phyloP scores from a whole-genome alignment of 2,888 invertebrate species.

The Ochropleura plecta region DNA sequence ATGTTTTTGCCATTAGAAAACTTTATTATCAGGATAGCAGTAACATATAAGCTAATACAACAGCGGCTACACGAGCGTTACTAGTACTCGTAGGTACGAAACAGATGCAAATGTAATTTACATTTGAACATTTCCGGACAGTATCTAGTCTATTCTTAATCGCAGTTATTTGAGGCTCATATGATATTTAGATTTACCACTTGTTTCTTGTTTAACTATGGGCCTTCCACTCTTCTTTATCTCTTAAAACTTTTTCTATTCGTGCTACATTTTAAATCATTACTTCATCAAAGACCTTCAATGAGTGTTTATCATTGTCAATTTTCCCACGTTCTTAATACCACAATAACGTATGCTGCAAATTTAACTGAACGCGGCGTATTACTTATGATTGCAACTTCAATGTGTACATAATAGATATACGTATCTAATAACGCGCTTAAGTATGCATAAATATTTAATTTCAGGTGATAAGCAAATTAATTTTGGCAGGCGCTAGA shows the following conservation, averaged over 20 bases:
- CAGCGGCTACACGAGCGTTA: not conserved
- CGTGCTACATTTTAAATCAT: not conserved
- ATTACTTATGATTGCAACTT: conserved; percentile 26
- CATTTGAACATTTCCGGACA: not conserved
- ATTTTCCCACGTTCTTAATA: conserved; percentile 1
- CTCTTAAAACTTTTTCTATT: not conserved
- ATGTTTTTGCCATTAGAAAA: too few species aligned
- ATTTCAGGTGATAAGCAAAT: conserved; percentile 77
- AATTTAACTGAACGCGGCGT: conserved; percentile 19
- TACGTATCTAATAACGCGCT: conserved; percentile 61
- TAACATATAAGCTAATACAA: not conserved
- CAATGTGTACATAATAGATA: conserved; percentile 33
- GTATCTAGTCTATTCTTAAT: not conserved
- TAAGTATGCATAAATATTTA: conserved; percentile 70
- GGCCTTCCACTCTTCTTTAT: not conserved
- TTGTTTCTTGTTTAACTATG: not conserved
- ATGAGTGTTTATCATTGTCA: not conserved
- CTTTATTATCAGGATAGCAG: too few species aligned
- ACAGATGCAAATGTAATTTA: too few species aligned
- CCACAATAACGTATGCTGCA: conserved; percentile 7
- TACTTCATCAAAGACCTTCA: not conserved
- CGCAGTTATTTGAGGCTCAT: too few species aligned
- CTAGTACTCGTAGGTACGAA: not conserved
- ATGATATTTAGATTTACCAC: not conserved
- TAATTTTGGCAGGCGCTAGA: conserved; percentile 73